These are phyloP conservation scores for Hexactinellida sp. DNA, from an alignment of 37 sponge, comb jelly and placozoan genomes.

Conservation along the genomic window DNA sequence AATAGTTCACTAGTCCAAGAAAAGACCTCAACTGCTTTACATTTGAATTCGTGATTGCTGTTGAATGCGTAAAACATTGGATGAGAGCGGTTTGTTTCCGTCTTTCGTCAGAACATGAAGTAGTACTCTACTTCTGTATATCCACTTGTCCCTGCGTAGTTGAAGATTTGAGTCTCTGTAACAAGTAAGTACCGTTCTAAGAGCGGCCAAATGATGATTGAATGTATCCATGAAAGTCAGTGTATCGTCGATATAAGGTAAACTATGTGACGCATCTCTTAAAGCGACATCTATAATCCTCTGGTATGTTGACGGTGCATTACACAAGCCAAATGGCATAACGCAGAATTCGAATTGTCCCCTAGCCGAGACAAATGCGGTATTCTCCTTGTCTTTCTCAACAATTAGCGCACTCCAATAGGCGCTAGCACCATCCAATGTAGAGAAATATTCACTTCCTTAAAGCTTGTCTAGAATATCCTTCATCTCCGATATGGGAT, in stretches of 20 bases:
- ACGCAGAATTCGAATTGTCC: background rate
- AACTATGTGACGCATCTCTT: background rate
- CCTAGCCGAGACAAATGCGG: background rate
- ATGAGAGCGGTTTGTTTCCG: background rate
- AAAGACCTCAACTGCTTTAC: no score
- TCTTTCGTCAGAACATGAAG: background rate
- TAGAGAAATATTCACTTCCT: conserved; percentile 8
- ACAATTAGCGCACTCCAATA: background rate
- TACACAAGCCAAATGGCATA: no score
- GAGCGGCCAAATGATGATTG: background rate
- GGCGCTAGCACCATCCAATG: background rate
- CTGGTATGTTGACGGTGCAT: no score
- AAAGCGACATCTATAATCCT: background rate
- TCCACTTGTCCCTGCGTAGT: background rate
- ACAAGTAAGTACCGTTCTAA: background rate
- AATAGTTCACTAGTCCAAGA: no score
- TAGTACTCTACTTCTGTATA: background rate
- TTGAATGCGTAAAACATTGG: background rate
- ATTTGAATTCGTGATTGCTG: background rate
- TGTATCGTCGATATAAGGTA: no score
- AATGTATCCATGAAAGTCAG: background rate
- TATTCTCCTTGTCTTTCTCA: background rate
- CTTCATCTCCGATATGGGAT: background rate
- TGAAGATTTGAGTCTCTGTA: background rate
- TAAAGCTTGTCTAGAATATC: conserved; percentile 1